A percentile compares a stretch with the other conserved stretches of the same genome.
Conservation (phyloP, 2,888 invertebrate genomes). For the Protonemura montana region DNA sequence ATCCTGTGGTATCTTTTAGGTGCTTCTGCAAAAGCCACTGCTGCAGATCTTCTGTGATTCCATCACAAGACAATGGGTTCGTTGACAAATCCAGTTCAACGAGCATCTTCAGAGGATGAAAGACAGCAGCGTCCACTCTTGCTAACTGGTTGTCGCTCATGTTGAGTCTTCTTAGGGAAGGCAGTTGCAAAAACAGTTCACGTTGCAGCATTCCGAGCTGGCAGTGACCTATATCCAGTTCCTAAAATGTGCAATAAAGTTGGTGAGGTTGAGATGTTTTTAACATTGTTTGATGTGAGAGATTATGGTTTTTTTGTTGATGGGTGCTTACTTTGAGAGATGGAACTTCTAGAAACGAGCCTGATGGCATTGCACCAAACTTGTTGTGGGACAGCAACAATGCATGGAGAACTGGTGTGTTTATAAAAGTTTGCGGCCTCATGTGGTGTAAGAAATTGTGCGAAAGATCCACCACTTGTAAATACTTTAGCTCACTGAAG, state of each 20-base stretch:
- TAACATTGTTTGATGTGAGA: background rate
- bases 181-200: constrained; percentile 63
- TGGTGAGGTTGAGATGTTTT: too few relatives aligned
- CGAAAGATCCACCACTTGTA: constrained; percentile 61
- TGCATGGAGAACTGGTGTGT: constrained; percentile 54
- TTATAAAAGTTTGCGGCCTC: constrained; percentile 58
- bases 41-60: constrained; percentile 59
- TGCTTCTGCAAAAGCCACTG: constrained; percentile 59
- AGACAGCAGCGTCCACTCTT: constrained; percentile 61
- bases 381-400: constrained; percentile 56
- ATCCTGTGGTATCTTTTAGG: constrained; percentile 62
- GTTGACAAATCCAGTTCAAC: constrained; percentile 63
- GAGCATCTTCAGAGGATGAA: constrained; percentile 62
- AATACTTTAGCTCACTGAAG: constrained; percentile 59
- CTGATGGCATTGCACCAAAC: constrained; percentile 53
- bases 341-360: constrained; percentile 54
- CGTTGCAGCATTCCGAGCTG: constrained; percentile 65
- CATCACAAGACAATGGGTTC: constrained; percentile 67
- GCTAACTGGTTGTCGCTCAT: constrained; percentile 69
- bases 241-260: constrained; percentile 58
- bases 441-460: constrained; percentile 59
- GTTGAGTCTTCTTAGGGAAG: constrained; percentile 66
- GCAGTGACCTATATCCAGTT: constrained; percentile 67
- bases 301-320: background rate
- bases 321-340: constrained; percentile 54